Evolutionary conservation across 2,797 vertebrate genomes (phyloP), one percentile per base, ranked within the genome.

Genomic region (Linurgus olivaceus): DNA sequence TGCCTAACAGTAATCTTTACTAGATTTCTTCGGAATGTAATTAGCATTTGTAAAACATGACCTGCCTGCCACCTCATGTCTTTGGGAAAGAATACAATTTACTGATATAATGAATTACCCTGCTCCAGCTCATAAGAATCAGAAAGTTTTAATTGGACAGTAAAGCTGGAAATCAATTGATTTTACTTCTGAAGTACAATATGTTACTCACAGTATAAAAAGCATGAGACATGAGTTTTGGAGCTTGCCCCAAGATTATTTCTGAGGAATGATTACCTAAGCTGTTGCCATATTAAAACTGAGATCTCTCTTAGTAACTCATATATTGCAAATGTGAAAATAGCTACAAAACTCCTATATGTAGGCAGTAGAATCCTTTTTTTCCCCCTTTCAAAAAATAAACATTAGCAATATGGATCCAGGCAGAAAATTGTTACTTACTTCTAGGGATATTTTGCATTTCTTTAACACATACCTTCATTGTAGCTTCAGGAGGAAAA

Each of bases 301-400:
- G 79, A 78, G 31, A 50, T 17, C 10, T 83, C 21, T 88, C 57
- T 72, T 74, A 96, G 90, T 96, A 96, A 91, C 87, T 95, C 26
- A 71, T 50, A 13, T 13, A 68, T 52, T 67, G 38, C 10, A 72
- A 94, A 81, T 55, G 38, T 90, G 61, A 94, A 96, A 95, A 90
- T 80, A 84, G 11, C 11, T 78, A 16, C 68, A 71, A 87, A 87
- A 88, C 38, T 66, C 50, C 72, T 57, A 61, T 29, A 67, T 62
- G 58, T 37, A 92, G 90, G 72, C 6, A 55, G 21, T 35, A 24
- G n/a, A 33, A 14, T 33, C 10, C 21, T 55, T 33, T 55, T 33
- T 24, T 24, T 14, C 10, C 17, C 7, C n/a, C 14, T 55, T n/a
- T 24, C 20, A 55, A n/a, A 54, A 55, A 55, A 5, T 16, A 66